Conservation (phyloP, 2,888 invertebrate species). For the Ptilodon capucinus region DNA sequence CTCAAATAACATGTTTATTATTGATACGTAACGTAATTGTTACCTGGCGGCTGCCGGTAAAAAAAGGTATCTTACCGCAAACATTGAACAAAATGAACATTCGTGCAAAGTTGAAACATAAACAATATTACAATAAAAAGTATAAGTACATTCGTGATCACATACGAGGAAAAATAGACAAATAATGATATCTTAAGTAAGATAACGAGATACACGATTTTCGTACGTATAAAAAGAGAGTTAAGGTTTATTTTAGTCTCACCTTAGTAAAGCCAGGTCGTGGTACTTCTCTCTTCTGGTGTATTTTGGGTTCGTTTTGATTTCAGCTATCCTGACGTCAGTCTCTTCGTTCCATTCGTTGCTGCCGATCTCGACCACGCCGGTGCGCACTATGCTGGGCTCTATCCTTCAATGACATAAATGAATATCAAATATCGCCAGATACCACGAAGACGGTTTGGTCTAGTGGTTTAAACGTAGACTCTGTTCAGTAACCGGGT, state of each 20-base stretch:
- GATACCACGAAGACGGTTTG: too few relatives aligned
- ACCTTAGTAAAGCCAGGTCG: constrained; percentile 71
- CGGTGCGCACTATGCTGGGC: constrained; percentile 61
- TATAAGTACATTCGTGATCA: too few relatives aligned
- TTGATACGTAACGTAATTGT: background rate
- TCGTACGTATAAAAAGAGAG: background rate
- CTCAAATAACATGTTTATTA: background rate
- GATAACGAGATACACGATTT: background rate
- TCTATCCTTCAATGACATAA: constrained; percentile 45
- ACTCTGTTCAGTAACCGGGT: too few relatives aligned
- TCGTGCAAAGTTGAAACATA: too few relatives aligned
- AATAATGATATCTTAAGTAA: background rate
- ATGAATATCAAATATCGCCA: constrained; percentile 1
- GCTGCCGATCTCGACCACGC: constrained; percentile 56
- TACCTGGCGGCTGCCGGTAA: too few relatives aligned
- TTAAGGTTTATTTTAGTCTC: constrained; percentile 10
- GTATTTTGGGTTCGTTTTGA: constrained; percentile 59
- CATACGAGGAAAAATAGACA: background rate
- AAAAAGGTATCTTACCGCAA: background rate
- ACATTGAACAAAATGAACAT: too few relatives aligned
- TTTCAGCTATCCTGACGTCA: constrained; percentile 53
- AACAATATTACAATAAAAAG: background rate
- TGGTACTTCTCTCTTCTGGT: constrained; percentile 62
- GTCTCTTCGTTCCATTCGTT: constrained; percentile 42
- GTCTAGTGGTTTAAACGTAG: too few relatives aligned